These are phyloP conservation scores for Tanypteryx hageni DNA, from an alignment of 2,888 invertebrate species.

Conservation along the genomic window DNA sequence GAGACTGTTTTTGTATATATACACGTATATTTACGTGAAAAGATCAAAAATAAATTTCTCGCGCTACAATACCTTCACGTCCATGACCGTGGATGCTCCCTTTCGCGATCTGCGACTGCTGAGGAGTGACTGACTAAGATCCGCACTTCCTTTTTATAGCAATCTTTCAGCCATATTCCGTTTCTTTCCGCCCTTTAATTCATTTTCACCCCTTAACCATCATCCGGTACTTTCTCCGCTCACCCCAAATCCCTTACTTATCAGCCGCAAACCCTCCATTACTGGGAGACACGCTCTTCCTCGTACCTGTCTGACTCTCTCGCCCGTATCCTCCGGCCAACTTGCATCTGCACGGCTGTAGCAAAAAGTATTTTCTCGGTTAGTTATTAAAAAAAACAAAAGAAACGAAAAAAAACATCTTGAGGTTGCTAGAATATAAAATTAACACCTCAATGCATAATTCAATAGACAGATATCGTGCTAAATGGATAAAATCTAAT, in stretches of 20 bases:
- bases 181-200: background rate
- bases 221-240: slow-evolving; percentile 21
- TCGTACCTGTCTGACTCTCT: background rate
- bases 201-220: slow-evolving; percentile 1
- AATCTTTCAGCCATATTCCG: background rate
- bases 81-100: slow-evolving; percentile 80
- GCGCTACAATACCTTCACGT: slow-evolving; percentile 78
- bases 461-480: no score
- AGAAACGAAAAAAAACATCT: no score
- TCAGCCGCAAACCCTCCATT: background rate
- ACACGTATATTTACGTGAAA: no score
- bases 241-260: slow-evolving; percentile 22
- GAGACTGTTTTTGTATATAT: no score
- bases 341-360: background rate
- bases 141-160: background rate
- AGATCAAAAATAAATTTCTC: no score
- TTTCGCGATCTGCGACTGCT: background rate
- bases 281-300: background rate
- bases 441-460: no score
- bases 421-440: no score
- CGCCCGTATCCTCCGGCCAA: background rate
- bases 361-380: background rate
- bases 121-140: background rate
- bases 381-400: no score
- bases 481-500: no score